Evolutionary conservation across 2,888 invertebrate species (phyloP).

Genomic region (Aspidiotus destructor): DNA sequence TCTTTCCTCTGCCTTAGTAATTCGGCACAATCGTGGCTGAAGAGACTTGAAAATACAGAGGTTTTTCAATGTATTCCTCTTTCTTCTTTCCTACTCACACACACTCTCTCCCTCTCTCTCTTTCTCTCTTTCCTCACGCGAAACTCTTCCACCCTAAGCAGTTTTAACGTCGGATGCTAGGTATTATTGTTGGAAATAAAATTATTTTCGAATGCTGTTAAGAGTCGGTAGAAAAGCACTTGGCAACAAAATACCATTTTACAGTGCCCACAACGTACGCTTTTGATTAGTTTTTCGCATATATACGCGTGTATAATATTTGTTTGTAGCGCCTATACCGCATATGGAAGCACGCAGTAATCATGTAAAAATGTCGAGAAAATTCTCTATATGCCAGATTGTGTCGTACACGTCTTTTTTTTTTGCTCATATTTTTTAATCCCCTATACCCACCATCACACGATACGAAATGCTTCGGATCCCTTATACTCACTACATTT

Average conservation of each 20-base stretch:
- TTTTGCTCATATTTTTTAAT: conserved; percentile 6
- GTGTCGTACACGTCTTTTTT: conserved; percentile 16
- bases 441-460: not conserved
- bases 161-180: not conserved
- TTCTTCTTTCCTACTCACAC: no score
- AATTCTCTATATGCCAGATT: conserved; percentile 26
- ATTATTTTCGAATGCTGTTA: conserved; percentile 31
- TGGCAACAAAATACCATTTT: conserved; percentile 28
- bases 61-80: no score
- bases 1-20: no score
- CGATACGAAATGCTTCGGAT: not conserved
- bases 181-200: conserved; percentile 29
- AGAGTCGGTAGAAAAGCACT: conserved; percentile 21
- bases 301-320: not conserved
- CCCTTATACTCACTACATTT: not conserved
- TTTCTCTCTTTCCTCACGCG: not conserved
- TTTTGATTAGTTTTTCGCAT: conserved; percentile 29
- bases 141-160: not conserved
- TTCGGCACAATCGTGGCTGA: no score
- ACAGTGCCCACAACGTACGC: conserved; percentile 8
- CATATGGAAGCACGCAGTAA: conserved; percentile 23
- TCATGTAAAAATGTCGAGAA: conserved; percentile 24
- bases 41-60: no score
- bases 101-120: not conserved
- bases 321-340: conserved; percentile 4